phyloP scores from a whole-genome alignment of 2,888 invertebrate species.

The Caenorhabditis afra region DNA sequence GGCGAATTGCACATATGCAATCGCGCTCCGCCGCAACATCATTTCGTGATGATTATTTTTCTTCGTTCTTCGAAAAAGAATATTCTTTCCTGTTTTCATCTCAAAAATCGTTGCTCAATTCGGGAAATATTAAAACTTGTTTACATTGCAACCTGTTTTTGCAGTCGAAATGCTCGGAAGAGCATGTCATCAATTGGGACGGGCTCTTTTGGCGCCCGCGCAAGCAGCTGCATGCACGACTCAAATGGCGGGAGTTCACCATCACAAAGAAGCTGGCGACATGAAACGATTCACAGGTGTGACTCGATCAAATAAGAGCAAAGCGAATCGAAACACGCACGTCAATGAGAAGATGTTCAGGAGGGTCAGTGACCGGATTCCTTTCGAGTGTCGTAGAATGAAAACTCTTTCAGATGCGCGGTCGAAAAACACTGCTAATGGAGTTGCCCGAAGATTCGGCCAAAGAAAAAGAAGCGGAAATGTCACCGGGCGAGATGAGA shows the following conservation, averaged over 20 bases:
- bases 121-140: too few relatives aligned
- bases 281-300: slow-evolving; percentile 72
- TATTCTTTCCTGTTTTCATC: neutral
- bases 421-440: slow-evolving; percentile 73
- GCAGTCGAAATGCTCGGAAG: slow-evolving; percentile 57
- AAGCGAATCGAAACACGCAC: slow-evolving; percentile 79
- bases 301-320: slow-evolving; percentile 71
- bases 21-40: slow-evolving; percentile 24
- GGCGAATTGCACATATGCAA: slow-evolving; percentile 11
- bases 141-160: neutral
- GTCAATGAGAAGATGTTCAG: slow-evolving; percentile 77
- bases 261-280: slow-evolving; percentile 75
- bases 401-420: slow-evolving; percentile 73
- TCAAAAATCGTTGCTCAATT: neutral
- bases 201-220: slow-evolving; percentile 30
- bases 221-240: slow-evolving; percentile 37
- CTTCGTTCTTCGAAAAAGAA: neutral
- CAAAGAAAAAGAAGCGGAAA: slow-evolving; percentile 58
- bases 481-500: slow-evolving; percentile 73
- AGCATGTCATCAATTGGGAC: slow-evolving; percentile 39
- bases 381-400: neutral
- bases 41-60: slow-evolving; percentile 38
- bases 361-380: slow-evolving; percentile 55
- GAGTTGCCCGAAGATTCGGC: slow-evolving; percentile 77
- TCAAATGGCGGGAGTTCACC: slow-evolving; percentile 72